Base-by-base conservation (phyloP, 2,888 invertebrate genomes). In the Magallana nippona region DNA sequence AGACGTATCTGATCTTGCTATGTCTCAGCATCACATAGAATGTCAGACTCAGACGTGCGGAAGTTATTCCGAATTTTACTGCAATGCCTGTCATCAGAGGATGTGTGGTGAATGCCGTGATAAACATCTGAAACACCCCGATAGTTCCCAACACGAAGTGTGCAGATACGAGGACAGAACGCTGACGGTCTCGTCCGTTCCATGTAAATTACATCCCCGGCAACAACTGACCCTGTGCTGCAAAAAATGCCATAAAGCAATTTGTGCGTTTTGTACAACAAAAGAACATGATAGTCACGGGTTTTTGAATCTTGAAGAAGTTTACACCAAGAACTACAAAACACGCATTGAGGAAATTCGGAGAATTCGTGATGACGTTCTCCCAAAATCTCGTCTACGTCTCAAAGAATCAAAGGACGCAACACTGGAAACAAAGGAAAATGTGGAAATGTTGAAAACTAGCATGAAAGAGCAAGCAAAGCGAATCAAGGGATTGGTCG, bases 351-450 rank as follows among this genome's bases (percentile, higher is more conserved):
- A 60, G 19, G 60, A 60, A n/a, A 60, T 60, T 60, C 19, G 60
- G n/a, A 60, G n/a, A 60, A 60, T 60, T 60, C 60, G 60, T 19
- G 60, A 60, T 19, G 60, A 60, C 60, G 11, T 60, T n/a, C 60
- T 60, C 60, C 60, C 60, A 15, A 60, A 60, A 60, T 60, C 60
- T 8, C 17, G 19, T 8, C n/a, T n/a, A n/a, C 60, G 17, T 60
- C 19, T 2, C 5, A 19, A 60, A 19, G 17, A 60, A n/a, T n/a
- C 60, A 60, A 60, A 60, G 19, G 10, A 19, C 10, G 15, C 60
- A 8, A 60, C 15, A n/a, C n/a, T 17, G 17, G 60, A 60, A 17
- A 10, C 19, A 19, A 60, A 60, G 10, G 19, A 3, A 19, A 17
- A 60, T 60, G 17, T 60, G 60, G 19, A 60, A 19, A 60, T 10